Base-by-base conservation (phyloP, 2,113 vertebrate species). In the Lepisosteus osseus region DNA sequence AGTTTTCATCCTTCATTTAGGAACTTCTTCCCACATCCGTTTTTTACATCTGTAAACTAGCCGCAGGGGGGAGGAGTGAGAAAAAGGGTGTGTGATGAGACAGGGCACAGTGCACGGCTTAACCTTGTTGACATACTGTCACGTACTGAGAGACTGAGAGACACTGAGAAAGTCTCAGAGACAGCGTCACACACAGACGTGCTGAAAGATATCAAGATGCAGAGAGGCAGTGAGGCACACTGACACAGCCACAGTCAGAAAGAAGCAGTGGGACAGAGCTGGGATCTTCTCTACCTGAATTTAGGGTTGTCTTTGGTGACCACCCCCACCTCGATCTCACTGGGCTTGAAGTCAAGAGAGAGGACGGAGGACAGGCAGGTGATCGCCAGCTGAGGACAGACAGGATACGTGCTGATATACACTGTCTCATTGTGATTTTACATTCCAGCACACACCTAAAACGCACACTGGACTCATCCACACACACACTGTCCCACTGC, bases 261-360 rank as follows among this genome's bases (percentile, higher is more conserved):
- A 42, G 17, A 7, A 6, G 15, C n/a, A 40, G 11, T 6, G 2
- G 12, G 45, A 29, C 11, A 51, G 4, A 17, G 17, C 12, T 41
- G 41, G 11, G 9, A 3, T 64, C 15, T 5, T 13, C 7, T 1
- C 63, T 82, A 93, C 92, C 90, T 91, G 88, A 90, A 93, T 61
- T 87, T 90, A 0, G 89, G 86, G 3, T 77, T 86, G 3, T 92
- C 89, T 76, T 80, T 90, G n/a, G 85, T 92, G 56, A 93, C 90
- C 2, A 92, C 70, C 0, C 86, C 89, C 0, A 93, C 75, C 74
- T 93, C 91, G 72, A 93, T 82, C 71, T 93, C 92, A 44, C 3
- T 79, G 69, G 84, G 44, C 72, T 90, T 93, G 62, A 93, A 90
- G 79, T 93, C 92, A 79, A 85, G 57, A 2, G 85, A 82, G 40